Conservation (phyloP, 1,140 invertebrate genomes). For the Drosophila teissieri region DNA sequence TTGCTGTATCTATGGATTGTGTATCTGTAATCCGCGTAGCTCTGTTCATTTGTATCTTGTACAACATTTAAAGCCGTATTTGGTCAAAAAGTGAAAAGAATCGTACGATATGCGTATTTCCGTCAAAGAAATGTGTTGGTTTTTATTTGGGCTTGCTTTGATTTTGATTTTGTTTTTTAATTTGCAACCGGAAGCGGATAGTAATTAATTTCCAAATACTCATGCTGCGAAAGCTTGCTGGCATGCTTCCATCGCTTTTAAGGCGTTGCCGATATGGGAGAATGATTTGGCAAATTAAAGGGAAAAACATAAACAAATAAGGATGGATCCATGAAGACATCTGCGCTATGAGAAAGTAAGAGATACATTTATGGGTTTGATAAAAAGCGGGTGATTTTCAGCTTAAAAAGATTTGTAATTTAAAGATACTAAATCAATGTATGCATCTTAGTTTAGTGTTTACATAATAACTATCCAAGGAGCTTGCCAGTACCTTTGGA, state of each 20-base stretch:
- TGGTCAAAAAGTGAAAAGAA: slow-evolving; percentile 80
- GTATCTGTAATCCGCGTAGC: slow-evolving; percentile 17
- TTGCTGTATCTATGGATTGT: slow-evolving; percentile 18
- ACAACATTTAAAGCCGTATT: slow-evolving; percentile 57
- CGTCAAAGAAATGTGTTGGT: slow-evolving; percentile 67
- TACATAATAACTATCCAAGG: neutral
- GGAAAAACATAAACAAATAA: slow-evolving; percentile 5
- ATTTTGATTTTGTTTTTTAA: slow-evolving; percentile 41
- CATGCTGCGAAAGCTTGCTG: slow-evolving; percentile 33
- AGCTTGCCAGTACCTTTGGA: neutral
- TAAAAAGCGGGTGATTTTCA: neutral
- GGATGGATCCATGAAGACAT: slow-evolving; percentile 10
- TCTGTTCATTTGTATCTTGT: slow-evolving; percentile 40
- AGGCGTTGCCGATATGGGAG: slow-evolving; percentile 64
- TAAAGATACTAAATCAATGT: neutral
- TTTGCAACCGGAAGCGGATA: slow-evolving; percentile 61
- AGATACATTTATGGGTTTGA: neutral
- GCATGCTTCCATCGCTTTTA: slow-evolving; percentile 15
- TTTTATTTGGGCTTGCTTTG: slow-evolving; percentile 19
- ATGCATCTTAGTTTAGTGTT: neutral
- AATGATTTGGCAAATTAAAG: slow-evolving; percentile 32
- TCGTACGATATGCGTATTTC: slow-evolving; percentile 68
- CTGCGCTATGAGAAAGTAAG: slow-evolving; percentile 11
- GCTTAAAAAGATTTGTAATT: neutral
- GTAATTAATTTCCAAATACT: slow-evolving; percentile 65